Base-by-base conservation (phyloP, 2,113 vertebrate genomes). In the Morone saxatilis region DNA sequence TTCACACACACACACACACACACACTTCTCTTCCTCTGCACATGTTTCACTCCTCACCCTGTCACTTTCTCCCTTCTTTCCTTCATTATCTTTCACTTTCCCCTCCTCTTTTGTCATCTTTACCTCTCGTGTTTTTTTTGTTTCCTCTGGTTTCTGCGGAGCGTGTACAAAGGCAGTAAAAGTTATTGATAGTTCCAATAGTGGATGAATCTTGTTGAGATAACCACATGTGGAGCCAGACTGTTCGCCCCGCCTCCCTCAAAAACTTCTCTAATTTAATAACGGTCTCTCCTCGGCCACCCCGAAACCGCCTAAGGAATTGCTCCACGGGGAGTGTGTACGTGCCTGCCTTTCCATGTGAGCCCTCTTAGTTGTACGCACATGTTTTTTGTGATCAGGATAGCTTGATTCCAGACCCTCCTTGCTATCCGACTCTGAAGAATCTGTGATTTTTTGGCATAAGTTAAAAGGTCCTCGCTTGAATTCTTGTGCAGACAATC, bases 181-280 rank as follows among this genome's bases (percentile, higher is more conserved):
- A 84, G 81, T 89, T 86, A 92, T 76, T 89, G 93, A 93, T 91
- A 62, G 91, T 19, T 45, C 59, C 67, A 71, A 45, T 74, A 67
- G 60, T 47, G 70, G 80, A 84, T 88, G 86, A 91, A 88, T 89
- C 63, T 57, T 77, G 40, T 83, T 77, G 82, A 53, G 71, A 86
- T 86, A 72, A 87, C 89, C 68, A 84, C 89, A 93, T 87, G 89
- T 89, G 86, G 82, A 80, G 88, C 65, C 86, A 85, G 83, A 80
- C 51, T 68, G 54, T n/a, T 51, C 9, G 0, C 63, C 75, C 76
- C 60, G 5, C 90, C 86, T 74, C 76, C 77, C 54, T 31, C 36
- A 61, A 77, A 65, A 72, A 74, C 70, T 11, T 88, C 40, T 83
- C 63, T 94, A 92, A 95, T 94, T 95, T 93, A 94, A 94, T 94